Evolutionary conservation across 2,797 vertebrate species (phyloP), one percentile per base, ranked within the genome.

Genomic region (Sebastes taczanowskii): DNA sequence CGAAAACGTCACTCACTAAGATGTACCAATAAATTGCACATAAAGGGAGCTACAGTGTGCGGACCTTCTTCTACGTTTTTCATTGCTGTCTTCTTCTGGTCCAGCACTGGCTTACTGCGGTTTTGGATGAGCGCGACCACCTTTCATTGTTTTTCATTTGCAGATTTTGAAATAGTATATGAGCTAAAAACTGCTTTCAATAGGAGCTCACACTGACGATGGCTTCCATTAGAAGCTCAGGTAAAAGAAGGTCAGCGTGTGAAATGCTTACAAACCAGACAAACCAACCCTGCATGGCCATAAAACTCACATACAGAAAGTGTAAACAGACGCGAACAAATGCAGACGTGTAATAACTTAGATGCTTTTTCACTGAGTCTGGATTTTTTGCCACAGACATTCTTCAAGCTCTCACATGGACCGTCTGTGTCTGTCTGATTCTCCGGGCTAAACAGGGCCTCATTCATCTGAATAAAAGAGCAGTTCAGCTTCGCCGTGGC

Each of bases 401-500:
- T 94, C 91, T 91, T 91, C 60, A 23, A 85, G 74, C 85, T 81
- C 89, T 92, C 86, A 90, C 86, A 89, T 88, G 90, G 80, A 85
- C 88, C 67, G 83, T 92, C 83, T 91, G 71, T 84, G 88, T 88
- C 84, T 72, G 86, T 87, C 89, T 84, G 86, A 92, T 89, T 93
- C 91, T 94, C 81, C 75, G 30, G 89, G 88, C 89, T 82, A 93
- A 93, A 94, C 91, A 92, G 91, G 83, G 71, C 85, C 86, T 87
- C 89, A 94, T 95, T 95, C 91, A 94, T 94, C 82, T 88, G 87
- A 92, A 89, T 91, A 93, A 91, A 90, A 93, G 91, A 91, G 89
- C 74, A 88, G 90, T 91, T 94, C 83, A 93, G 84, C 68, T 59
- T 38, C 35, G 85, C 83, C 25, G 67, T 69, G 84, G 83, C 88